Evolutionary conservation across 2,797 vertebrate species (phyloP).

Genomic region (Myotis daubentonii): DNA sequence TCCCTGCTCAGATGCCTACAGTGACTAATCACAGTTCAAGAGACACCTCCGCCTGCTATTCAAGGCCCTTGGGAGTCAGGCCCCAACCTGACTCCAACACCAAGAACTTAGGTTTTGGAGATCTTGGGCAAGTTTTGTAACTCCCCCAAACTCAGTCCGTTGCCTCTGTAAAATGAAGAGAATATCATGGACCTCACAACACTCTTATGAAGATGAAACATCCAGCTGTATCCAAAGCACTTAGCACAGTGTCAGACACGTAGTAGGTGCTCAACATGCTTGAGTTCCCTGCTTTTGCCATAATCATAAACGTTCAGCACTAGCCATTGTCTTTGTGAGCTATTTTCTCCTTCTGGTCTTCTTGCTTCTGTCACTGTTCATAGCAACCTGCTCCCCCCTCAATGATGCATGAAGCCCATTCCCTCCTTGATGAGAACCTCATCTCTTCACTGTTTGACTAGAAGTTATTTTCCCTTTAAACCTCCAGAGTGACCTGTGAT

Average conservation of each 20-base stretch:
- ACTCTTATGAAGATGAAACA: background rate
- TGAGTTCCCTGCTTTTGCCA: background rate
- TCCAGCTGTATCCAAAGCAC: background rate
- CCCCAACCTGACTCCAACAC: background rate
- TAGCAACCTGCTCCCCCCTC: background rate
- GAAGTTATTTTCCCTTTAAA: background rate
- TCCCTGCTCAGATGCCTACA: background rate
- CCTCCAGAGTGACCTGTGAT: background rate
- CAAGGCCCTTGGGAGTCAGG: background rate
- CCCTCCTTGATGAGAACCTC: background rate
- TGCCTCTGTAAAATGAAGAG: background rate
- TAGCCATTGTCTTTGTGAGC: background rate
- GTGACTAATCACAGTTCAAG: conserved; percentile 5
- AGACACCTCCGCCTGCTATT: background rate
- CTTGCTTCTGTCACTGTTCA: background rate
- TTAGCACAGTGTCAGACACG: background rate
- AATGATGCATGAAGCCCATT: background rate
- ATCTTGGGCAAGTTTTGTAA: background rate
- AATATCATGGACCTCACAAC: no score
- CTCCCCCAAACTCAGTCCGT: background rate
- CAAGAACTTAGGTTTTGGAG: background rate
- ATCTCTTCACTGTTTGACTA: background rate
- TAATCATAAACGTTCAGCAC: background rate
- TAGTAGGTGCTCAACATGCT: background rate
- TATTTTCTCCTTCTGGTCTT: background rate